Evolutionary conservation across 2,888 invertebrate genomes (phyloP), one percentile per base, ranked within the genome.

Genomic region (Hydraecia micacea): DNA sequence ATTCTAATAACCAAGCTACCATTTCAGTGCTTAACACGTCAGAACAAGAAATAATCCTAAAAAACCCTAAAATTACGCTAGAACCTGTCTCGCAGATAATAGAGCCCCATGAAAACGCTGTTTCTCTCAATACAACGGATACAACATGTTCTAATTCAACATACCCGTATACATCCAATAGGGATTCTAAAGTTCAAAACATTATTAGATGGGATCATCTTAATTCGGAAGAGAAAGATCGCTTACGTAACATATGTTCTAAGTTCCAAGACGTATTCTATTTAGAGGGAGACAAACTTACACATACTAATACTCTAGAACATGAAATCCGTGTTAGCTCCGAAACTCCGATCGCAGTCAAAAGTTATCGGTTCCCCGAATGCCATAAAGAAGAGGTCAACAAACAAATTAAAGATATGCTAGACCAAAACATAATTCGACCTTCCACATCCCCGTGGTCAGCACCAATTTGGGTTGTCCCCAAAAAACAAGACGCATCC

Each of bases 181-280:
- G 70, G 8, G 39, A 58, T 18, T 58, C 39, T 9, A 70, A 13
- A 18, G 70, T 70, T 9, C 58, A 70, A 70, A n/a, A 70, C 25
- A 58, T 58, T 39, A 70, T 70, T 3, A 70, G 70, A 58, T 39
- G 39, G 39, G 70, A 46, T 13, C 46, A 70, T 52, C 70, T 70
- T 39, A 70, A 70, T 15, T 58, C n/a, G 5, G 70, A 55, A 58
- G 70, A 70, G 15, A 18, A 58, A 70, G 7, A 25, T 18, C 58
- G 62, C 28, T 25, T 63, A 25, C 72, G 62, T 18, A 62, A 72
- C 15, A 36, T 72, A 15, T 72, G 72, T 13, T 72, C 62, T 25
- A 63, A 49, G 32, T 72, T 63, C 15, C 62, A 63, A 63, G 72
- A 72, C 32, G 49, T 72, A 15, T 72, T 72, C 15, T 32, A 63